Evolutionary conservation across 1,140 invertebrate genomes (phyloP), one percentile per base, ranked within the genome.

Genomic region (Caenorhabditis briggsae): DNA sequence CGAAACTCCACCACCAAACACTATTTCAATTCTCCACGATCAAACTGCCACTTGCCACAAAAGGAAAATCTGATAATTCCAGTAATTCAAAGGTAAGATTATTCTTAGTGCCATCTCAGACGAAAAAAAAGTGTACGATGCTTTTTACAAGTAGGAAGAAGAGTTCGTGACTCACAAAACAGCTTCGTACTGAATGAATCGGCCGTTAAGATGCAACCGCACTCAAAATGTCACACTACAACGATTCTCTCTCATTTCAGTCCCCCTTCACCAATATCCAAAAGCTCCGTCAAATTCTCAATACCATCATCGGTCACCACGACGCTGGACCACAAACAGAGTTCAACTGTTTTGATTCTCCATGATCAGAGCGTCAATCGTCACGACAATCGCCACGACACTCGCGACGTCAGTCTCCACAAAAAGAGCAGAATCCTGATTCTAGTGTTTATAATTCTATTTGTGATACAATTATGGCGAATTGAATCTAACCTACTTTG

Each of bases 231-330:
- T 8, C 16, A 1, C 5, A 53, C 50, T 78, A 43, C 18, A 16
- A 53, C 70, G 50, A 46, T 53, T 78, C 70, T 78, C 70, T 20
- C 50, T 78, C 6, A 9, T 78, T 78, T 50, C 70, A 78, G 70
- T 78, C 50, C 46, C 50, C 70, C 46, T 78, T 78, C 46, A 53
- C 70, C n/a, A 78, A 78, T 33, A 6, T 78, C 46, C 7, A 46
- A 78, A 43, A n/a, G 70, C 8, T 25, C 46, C n/a, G 70, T 46
- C 12, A 46, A 50, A 11, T 78, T 78, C 46, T 78, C 70, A 5
- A 50, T 46, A 50, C 70, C 46, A 23, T 78, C 70, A 3, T 50
- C 70, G 43, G 14, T 78, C 7, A 78, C 70, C 6, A 78, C 46
- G 0, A 78, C 70, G 14, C 12, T 78, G 70, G 46, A 78, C 9